These are phyloP conservation scores for Synergus umbraculus DNA, from an alignment of 2,888 invertebrate species.

Conservation along the genomic window DNA sequence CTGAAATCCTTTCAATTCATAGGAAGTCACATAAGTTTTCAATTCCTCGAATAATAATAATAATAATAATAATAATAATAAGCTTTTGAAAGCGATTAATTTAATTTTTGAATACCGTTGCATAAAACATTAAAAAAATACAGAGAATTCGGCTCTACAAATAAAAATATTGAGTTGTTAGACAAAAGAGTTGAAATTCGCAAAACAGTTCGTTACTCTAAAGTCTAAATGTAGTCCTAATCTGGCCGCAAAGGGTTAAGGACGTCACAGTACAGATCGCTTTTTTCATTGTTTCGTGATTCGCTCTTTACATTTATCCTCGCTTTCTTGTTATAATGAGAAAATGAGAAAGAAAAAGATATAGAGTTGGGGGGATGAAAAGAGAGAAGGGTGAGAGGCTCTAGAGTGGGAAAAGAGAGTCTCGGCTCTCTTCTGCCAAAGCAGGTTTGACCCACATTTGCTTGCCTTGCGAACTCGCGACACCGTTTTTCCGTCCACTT, in stretches of 20 bases:
- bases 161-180: slow-evolving; percentile 2
- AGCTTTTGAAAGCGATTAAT: background rate
- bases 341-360: slow-evolving; percentile 38
- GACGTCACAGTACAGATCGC: slow-evolving; percentile 13
- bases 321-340: slow-evolving; percentile 39
- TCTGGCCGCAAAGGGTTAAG: slow-evolving; percentile 25
- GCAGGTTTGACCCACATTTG: slow-evolving; percentile 37
- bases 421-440: slow-evolving; percentile 18
- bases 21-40: too few relatives aligned
- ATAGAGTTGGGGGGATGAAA: slow-evolving; percentile 15
- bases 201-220: slow-evolving; percentile 17
- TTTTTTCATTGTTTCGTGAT: slow-evolving; percentile 39
- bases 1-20: too few relatives aligned
- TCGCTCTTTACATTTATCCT: slow-evolving; percentile 37
- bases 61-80: background rate
- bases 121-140: too few relatives aligned
- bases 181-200: background rate
- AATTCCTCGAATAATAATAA: too few relatives aligned
- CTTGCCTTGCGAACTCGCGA: slow-evolving; percentile 43
- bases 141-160: too few relatives aligned
- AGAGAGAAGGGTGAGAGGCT: background rate
- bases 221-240: background rate
- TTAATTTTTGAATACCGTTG: background rate
- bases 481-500: slow-evolving; percentile 55
- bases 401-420: background rate